Evolutionary conservation across 1,140 invertebrate species (phyloP), one percentile per base, ranked within the genome.

Genomic region (Tachypleus tridentatus): DNA sequence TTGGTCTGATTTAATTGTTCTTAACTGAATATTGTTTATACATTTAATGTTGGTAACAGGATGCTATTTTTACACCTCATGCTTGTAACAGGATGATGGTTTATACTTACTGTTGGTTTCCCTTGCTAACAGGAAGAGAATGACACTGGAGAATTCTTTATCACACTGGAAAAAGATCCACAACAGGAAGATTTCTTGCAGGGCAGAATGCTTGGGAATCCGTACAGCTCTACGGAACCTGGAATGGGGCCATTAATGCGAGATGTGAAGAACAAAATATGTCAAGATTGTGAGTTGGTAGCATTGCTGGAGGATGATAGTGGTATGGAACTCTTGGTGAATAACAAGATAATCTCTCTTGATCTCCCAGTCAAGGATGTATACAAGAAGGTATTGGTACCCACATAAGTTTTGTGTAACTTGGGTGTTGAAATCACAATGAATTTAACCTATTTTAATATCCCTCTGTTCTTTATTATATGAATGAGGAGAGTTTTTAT

Each of bases 161-260:
- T 98, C 56, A 93, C 90, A 0, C 80, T 99, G 10, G 96, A 98
- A 73, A 99, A 99, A 76, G 96, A 98, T 82, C 89, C 93, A 0
- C 94, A 97, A 73, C 96, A 98, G 74, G 96, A 98, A 80, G 96
- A 98, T 77, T 98, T 98, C 77, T 82, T 99, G 66, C 92, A 93
- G 82, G 93, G 93, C 3, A 85, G 95, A 58, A 98, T 99, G 95
- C 80, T 97, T 65, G 94, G 94, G 51, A 98, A 98, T 81, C 95
- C 95, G 1, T 98, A 98, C 77, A 94, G 90, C 58, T 95, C 91
- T 47, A 83, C 87, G 58, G 95, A 98, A 74, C 85, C 88, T 29
- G 94, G 94, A 9, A 82, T 98, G 70, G 95, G 96, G 3, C 95
- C 96, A 0, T 79, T 97, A 0, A 98, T 99, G 96, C 82, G 96